Evolutionary conservation across 2,797 vertebrate species (phyloP).

Genomic region (Hephaestus fuliginosus): DNA sequence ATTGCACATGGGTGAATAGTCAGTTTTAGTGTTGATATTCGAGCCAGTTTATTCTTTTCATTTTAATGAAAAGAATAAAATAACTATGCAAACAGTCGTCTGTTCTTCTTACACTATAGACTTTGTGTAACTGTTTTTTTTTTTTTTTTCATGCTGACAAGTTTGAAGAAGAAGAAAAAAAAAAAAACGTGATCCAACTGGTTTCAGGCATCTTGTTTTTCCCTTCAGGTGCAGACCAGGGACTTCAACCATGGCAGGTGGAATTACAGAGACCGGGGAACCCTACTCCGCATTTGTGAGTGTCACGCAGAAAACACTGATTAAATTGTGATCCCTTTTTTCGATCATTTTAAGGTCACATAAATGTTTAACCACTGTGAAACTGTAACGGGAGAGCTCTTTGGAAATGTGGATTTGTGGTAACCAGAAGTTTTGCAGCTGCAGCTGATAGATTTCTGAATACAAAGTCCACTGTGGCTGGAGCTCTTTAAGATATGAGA

Average conservation of each 20-base stretch:
- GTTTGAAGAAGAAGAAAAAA: neutral
- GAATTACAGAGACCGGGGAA: conserved; percentile 95
- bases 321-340: neutral
- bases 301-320: conserved; percentile 50
- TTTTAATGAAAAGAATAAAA: too few species aligned
- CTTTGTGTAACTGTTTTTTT: rapidly evolving
- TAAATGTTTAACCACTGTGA: neutral
- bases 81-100: too few species aligned
- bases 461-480: neutral
- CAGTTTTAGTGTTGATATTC: too few species aligned
- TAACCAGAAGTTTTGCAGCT: neutral
- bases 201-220: neutral
- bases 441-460: neutral
- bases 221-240: conserved; percentile 52
- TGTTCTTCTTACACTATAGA: neutral
- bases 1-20: too few species aligned
- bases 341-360: neutral
- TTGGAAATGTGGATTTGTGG: neutral
- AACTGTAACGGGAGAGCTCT: neutral
- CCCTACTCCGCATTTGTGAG: conserved; percentile 97
- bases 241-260: conserved; percentile 89
- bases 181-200: too few species aligned
- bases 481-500: neutral
- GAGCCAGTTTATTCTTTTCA: too few species aligned
- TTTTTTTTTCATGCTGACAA: neutral